Evolutionary conservation across 2,797 vertebrate species (phyloP), one percentile per base, ranked within the genome.

Genomic region (Gymnoscopelus braueri): DNA sequence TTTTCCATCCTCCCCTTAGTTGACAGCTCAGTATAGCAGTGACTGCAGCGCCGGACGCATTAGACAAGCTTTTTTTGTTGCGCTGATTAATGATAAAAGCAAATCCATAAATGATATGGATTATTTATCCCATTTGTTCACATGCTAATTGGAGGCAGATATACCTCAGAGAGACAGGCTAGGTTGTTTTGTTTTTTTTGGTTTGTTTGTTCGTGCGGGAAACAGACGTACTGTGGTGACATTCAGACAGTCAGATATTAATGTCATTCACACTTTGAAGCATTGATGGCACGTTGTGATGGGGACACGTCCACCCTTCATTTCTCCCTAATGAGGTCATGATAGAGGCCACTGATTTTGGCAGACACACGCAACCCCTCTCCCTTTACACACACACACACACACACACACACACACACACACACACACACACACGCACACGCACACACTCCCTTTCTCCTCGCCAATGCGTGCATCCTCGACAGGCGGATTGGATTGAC

Each of bases 241-340:
- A 44, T 44, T 44, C 39, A 82, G 76, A 83, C 81, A 80, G 73
- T 77, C 77, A 84, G 86, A 90, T 83, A 86, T 88, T 87, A 81
- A 87, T 88, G 86, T 86, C 82, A 84, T 84, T 87, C 86, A 86
- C 81, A 84, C 85, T 88, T 88, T 89, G 86, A 90, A 87, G 88
- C 87, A 79, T 83, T 84, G 74, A 48, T 62, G 85, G 77, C 83
- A 75, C 82, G 86, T 81, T 86, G 82, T 89, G 91, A 91, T 90
- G 84, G 76, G 84, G 92, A 92, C 84, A 90, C 90, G 76, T 91
- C 91, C 90, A 91, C 86, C 85, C 84, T 90, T 93, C 90, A 92
- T 93, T 92, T 92, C 80, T 80, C 82, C 69, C 85, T 93, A 93
- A 93, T 93, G 91, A 92, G 94, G 92, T 95, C 90, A 90, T 7